These are phyloP conservation scores for Erythrolamprus reginae DNA, from an alignment of 2,113 vertebrate genomes.

Conservation along the genomic window DNA sequence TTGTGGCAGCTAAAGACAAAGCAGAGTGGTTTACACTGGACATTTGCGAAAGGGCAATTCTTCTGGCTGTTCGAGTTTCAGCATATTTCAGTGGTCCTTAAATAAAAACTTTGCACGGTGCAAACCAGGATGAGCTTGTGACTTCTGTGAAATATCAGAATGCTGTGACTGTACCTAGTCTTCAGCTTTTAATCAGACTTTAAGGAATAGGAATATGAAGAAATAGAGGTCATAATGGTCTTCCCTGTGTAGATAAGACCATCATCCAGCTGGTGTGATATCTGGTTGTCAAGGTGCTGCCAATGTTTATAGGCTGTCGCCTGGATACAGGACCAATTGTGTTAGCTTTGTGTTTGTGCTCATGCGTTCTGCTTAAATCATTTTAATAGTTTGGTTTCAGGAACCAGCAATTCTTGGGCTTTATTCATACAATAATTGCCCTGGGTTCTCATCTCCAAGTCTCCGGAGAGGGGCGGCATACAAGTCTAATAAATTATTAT, in stretches of 20 bases:
- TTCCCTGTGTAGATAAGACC: rapidly evolving
- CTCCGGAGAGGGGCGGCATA: too few relatives aligned
- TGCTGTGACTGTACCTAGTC: neutral
- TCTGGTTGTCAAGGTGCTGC: neutral
- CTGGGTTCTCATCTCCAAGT: neutral
- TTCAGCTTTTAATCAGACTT: neutral
- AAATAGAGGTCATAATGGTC: neutral
- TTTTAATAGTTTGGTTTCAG: neutral
- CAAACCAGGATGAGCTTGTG: neutral
- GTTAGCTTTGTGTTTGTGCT: neutral
- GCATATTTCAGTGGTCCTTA: neutral
- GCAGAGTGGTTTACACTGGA: neutral
- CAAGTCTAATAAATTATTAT: too few relatives aligned
- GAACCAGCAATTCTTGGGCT: neutral
- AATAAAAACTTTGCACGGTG: neutral
- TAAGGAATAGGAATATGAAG: neutral
- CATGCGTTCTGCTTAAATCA: neutral
- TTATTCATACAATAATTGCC: neutral
- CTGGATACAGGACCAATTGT: neutral
- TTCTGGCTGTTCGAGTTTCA: neutral
- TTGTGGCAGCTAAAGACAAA: neutral
- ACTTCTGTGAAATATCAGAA: neutral
- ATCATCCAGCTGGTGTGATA: neutral
- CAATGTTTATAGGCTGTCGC: neutral
- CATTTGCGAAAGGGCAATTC: constrained; percentile 20